phyloP scores from a whole-genome alignment of 2,797 vertebrate genomes.

The Chromis chromis region DNA sequence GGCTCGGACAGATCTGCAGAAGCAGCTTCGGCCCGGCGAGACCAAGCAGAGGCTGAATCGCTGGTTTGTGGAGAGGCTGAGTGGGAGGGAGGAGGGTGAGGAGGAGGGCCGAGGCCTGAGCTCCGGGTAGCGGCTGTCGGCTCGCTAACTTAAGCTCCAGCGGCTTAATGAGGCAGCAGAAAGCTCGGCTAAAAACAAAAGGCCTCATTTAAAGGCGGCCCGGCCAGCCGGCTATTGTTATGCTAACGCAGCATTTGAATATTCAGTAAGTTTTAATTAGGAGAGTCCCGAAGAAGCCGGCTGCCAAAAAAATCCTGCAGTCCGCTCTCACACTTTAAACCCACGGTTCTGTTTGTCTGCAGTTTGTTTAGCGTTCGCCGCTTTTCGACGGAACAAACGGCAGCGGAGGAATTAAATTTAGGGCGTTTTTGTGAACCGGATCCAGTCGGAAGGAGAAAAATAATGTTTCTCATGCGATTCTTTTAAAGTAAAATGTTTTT shows the following conservation, averaged over 20 bases:
- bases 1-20: conserved; percentile 37
- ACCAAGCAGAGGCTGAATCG: conserved; percentile 50
- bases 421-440: background rate
- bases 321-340: conserved; percentile 51
- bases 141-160: conserved; percentile 75
- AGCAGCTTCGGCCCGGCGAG: conserved; percentile 44
- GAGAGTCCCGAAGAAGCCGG: conserved; percentile 69
- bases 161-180: conserved; percentile 86
- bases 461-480: no score
- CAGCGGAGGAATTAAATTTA: background rate
- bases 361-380: conserved; percentile 20
- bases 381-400: conserved; percentile 1
- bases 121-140: conserved; percentile 73
- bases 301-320: conserved; percentile 64
- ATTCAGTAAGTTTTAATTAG: conserved; percentile 86
- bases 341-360: conserved; percentile 1
- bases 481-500: no score
- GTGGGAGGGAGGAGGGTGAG: background rate
- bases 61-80: conserved; percentile 6
- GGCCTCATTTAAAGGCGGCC: conserved; percentile 79
- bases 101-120: conserved; percentile 56
- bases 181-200: conserved; percentile 85
- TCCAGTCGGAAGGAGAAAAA: background rate
- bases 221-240: conserved; percentile 83
- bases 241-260: conserved; percentile 84